A percentile compares a stretch with the other conserved stretches of the same genome.
Conservation (phyloP, 2,113 vertebrate genomes). For the Chaetura pelagica region DNA sequence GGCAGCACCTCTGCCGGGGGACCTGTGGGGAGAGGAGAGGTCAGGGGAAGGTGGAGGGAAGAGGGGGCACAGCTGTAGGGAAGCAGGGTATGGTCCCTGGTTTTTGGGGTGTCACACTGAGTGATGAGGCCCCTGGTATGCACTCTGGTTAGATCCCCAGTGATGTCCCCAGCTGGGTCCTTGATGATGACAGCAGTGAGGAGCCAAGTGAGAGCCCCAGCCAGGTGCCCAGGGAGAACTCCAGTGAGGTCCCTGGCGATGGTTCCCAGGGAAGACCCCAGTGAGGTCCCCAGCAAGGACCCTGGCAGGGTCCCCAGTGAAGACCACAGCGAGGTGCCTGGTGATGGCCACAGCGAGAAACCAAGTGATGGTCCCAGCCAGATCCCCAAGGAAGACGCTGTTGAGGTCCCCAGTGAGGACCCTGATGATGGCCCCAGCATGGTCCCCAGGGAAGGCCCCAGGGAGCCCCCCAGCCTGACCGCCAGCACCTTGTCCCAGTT, state of each 20-base stretch:
- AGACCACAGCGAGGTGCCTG: no score
- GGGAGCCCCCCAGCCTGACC: not conserved
- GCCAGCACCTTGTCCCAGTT: not conserved
- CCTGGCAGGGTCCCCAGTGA: no score
- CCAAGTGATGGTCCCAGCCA: no score
- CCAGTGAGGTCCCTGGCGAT: not conserved
- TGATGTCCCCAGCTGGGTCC: no score
- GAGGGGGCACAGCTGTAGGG: not conserved
- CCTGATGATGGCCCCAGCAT: not conserved
- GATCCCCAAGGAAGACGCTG: no score
- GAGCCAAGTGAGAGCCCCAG: not conserved
- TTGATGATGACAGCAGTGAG: no score
- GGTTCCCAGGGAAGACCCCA: not conserved
- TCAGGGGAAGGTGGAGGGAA: not conserved
- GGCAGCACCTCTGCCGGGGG: not conserved
- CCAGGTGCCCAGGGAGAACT: no score
- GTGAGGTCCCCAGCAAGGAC: no score
- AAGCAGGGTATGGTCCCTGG: rapidly evolving
- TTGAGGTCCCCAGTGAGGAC: not conserved
- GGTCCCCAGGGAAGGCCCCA: not conserved
- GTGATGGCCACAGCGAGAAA: no score
- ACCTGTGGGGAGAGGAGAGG: not conserved
- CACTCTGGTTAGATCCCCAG: not conserved
- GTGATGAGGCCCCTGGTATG: not conserved
- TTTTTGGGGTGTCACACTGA: rapidly evolving